Base-by-base conservation (phyloP, 2,113 vertebrate genomes). In the Cryptoleucopteryx plumbea region DNA sequence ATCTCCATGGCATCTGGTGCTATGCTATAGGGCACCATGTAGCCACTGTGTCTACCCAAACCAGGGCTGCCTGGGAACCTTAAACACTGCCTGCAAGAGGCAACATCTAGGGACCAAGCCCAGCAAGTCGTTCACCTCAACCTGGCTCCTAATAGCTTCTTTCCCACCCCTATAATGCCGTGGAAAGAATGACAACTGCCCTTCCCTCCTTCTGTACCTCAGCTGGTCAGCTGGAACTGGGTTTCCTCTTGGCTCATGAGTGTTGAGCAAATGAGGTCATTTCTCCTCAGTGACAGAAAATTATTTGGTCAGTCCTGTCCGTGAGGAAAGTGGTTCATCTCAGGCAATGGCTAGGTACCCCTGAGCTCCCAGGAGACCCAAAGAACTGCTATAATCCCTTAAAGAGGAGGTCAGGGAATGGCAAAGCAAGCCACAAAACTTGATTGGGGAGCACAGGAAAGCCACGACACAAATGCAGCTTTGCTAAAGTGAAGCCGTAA, bases 251-350 rank as follows among this genome's bases (percentile, higher is more conserved):
- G 82, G 96, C 90, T 94, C 84, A 29, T 34, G 34, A 90, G 43
- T 75, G 32, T 82, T 91, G 65, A 95, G 74, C 82, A 97, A 90
- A 96, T 77, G 86, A 96, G 90, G 94, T 95, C 94, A 95, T 84
- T 97, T 96, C 91, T 95, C 96, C 85, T 96, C 85, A 86, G 91
- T 92, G 86, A 92, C 66, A 91, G 84, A 93, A 90, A 95, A 96
- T 94, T 82, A 88, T 92, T 89, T 95, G 92, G 83, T 88, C 40
- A 55, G 56, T 58, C 58, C 75, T 26, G 26, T 70, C 56, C 5
- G 2, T 70, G 36, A 92, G 77, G 59, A 77, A 94, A 77, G 18
- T 29, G 2, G 94, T 97, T 94, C 92, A 91, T 88, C 61, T 93
- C 84, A 80, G 93, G 86, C 89, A 88, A 80, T 34, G 32, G 21